A percentile compares a stretch with the other conserved stretches of the same genome.
phyloP scores from a whole-genome alignment of 2,888 invertebrate genomes.

The Macaria notata region DNA sequence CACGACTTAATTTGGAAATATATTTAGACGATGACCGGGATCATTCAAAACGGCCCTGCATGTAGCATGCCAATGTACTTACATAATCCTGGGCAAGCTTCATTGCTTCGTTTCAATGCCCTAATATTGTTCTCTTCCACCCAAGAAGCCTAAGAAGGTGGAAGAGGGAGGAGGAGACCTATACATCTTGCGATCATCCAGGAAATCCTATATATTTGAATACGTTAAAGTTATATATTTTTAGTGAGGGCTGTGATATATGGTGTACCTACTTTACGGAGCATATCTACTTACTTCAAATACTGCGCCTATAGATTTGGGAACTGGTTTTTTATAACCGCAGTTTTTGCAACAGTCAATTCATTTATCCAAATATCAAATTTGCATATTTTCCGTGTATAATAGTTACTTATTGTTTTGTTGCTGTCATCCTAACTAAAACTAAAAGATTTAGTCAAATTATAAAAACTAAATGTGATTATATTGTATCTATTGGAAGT shows the following conservation, averaged over 20 bases:
- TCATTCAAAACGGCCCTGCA: slow-evolving; percentile 5
- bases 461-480: too few species aligned
- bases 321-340: slow-evolving; percentile 2
- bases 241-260: slow-evolving; percentile 24
- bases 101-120: slow-evolving; percentile 12
- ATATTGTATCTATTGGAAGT: too few species aligned
- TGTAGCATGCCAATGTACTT: slow-evolving; percentile 16
- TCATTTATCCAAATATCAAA: not conserved
- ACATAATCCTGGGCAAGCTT: slow-evolving; percentile 11
- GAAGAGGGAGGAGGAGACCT: too few species aligned
- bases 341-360: slow-evolving; percentile 8
- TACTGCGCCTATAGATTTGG: slow-evolving; percentile 12
- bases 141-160: too few species aligned
- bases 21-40: too few species aligned
- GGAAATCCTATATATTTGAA: too few species aligned
- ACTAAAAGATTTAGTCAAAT: not conserved
- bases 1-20: too few species aligned
- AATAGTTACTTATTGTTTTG: not conserved
- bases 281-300: slow-evolving; percentile 22
- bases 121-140: too few species aligned
- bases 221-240: slow-evolving; percentile 3
- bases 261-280: slow-evolving; percentile 19
- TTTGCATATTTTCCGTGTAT: too few species aligned
- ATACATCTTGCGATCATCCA: too few species aligned
- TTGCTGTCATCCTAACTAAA: slow-evolving; percentile 1